Evolutionary conservation across 2,888 invertebrate species (phyloP).

Genomic region (Tineola bisselliella): DNA sequence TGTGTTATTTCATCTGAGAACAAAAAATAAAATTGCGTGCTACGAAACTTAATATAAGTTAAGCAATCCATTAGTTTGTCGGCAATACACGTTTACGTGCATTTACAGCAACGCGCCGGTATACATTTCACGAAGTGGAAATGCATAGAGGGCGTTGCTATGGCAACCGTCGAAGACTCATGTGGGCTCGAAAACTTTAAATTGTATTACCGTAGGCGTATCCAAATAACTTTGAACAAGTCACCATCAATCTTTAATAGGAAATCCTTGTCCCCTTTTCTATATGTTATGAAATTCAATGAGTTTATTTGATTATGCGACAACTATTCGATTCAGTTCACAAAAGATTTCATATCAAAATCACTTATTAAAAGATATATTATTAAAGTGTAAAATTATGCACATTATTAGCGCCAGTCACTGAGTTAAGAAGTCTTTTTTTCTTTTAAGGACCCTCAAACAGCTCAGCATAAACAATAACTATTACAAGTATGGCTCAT

Average conservation of each 20-base stretch:
- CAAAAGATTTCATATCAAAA: too few relatives aligned
- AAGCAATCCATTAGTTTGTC: not conserved
- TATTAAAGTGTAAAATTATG: too few relatives aligned
- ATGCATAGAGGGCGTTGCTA: constrained; percentile 49
- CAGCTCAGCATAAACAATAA: constrained; percentile 49
- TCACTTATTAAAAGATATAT: too few relatives aligned
- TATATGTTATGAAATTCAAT: not conserved
- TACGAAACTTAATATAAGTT: not conserved
- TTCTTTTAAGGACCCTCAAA: not conserved
- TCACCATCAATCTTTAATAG: constrained; percentile 27
- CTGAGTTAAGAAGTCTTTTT: not conserved
- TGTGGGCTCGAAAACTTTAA: constrained; percentile 64
- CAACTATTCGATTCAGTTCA: not conserved
- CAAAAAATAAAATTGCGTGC: not conserved
- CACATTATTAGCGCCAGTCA: too few relatives aligned
- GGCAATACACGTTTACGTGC: constrained; percentile 25
- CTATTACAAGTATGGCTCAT: constrained; percentile 50
- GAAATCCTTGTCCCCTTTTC: not conserved
- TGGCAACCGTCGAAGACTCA: constrained; percentile 56
- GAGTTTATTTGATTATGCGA: not conserved
- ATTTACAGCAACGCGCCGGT: constrained; percentile 49
- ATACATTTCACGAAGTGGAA: constrained; percentile 28
- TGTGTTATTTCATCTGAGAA: too few relatives aligned
- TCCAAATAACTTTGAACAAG: constrained; percentile 29
- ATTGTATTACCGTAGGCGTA: constrained; percentile 53